These are phyloP conservation scores for Cephalopachus bancanus DNA, from an alignment of 2,797 vertebrate species.

Conservation along the genomic window DNA sequence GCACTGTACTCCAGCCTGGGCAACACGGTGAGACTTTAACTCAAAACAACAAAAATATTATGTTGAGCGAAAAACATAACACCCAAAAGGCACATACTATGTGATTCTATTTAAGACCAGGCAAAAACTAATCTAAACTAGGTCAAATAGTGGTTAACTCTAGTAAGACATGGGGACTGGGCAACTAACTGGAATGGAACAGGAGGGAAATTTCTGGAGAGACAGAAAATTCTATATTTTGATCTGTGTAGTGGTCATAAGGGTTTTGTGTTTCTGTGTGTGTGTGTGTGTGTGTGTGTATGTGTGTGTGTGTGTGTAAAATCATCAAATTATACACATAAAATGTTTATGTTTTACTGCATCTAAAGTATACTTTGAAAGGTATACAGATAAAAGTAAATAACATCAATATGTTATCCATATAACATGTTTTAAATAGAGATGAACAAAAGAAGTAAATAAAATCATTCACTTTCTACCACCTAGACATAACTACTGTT, in stretches of 20 bases:
- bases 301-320: background rate
- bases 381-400: constrained; percentile 20
- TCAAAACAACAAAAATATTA: constrained; percentile 37
- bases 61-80: constrained; percentile 62
- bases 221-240: constrained; percentile 37
- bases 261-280: no score
- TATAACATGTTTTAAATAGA: constrained; percentile 38
- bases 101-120: constrained; percentile 18
- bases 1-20: no score
- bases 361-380: constrained; percentile 43
- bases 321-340: constrained; percentile 2
- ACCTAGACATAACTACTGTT: background rate
- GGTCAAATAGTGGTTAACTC: constrained; percentile 36
- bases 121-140: constrained; percentile 43
- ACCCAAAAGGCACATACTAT: background rate
- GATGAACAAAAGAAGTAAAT: constrained; percentile 20
- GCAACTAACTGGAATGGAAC: background rate
- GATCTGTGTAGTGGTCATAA: background rate
- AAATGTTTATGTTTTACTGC: background rate
- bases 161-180: background rate
- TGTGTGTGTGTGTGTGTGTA: background rate
- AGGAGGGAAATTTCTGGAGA: background rate
- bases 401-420: background rate
- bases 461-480: constrained; percentile 27
- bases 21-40: no score